Conservation (phyloP, 2,113 vertebrate genomes). For the Lagopus leucura region DNA sequence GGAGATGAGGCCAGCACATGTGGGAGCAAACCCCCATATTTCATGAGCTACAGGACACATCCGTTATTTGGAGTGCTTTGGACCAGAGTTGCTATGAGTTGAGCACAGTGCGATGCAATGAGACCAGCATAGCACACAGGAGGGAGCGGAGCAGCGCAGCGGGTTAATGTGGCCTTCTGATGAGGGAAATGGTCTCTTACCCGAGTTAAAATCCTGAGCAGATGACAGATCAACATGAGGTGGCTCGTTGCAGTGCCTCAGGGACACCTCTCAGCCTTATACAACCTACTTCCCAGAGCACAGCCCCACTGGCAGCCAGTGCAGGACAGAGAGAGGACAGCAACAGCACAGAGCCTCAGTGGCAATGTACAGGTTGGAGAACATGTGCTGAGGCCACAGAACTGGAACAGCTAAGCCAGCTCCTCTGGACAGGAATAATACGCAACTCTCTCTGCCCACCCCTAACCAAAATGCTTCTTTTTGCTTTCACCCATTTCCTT, state of each 20-base stretch:
- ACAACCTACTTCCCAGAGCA: not conserved
- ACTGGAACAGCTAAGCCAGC: not conserved
- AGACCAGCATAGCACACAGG: not conserved
- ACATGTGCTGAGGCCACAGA: not conserved
- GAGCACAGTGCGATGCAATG: not conserved
- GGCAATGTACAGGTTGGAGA: not conserved
- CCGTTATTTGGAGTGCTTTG: not conserved
- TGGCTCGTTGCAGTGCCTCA: not conserved
- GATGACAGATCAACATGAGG: conserved; percentile 20
- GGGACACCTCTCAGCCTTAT: not conserved
- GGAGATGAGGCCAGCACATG: not conserved
- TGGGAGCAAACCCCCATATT: not conserved
- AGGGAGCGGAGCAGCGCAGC: not conserved
- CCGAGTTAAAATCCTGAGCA: conserved; percentile 18
- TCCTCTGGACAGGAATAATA: not conserved
- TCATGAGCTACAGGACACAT: not conserved
- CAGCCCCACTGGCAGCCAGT: not conserved
- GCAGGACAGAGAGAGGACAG: not conserved
- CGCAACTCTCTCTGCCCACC: not conserved
- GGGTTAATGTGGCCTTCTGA: not conserved
- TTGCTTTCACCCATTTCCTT: not conserved
- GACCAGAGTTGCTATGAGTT: not conserved
- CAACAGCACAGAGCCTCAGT: not conserved
- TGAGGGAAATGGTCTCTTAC: not conserved
- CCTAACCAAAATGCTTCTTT: not conserved